Conservation (phyloP, 2,888 invertebrate species). For the Eubasilissa splendida region DNA sequence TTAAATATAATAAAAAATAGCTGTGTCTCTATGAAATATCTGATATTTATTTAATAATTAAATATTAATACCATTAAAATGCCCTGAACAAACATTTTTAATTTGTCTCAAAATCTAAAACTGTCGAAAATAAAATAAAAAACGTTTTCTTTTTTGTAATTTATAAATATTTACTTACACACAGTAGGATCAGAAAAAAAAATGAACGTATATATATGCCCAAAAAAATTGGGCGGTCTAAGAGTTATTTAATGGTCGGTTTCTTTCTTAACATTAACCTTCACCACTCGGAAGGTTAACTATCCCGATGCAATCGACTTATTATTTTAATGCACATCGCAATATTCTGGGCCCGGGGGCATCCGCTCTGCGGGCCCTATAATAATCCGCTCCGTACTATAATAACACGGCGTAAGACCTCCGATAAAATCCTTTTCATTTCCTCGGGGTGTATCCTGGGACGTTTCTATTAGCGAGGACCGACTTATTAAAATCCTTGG, state of each 20-base stretch:
- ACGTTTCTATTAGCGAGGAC: slow-evolving; percentile 37
- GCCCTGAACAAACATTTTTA: no score
- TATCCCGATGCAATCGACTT: slow-evolving; percentile 18
- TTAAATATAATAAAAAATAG: no score
- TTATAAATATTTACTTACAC: neutral
- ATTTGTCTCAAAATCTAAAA: neutral
- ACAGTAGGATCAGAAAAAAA: no score
- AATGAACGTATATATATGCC: neutral
- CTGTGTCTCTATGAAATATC: no score
- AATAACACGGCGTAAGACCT: slow-evolving; percentile 14
- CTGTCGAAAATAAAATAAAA: neutral
- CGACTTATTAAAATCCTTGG: slow-evolving; percentile 22
- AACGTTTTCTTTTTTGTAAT: neutral
- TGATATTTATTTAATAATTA: no score
- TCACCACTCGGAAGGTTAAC: slow-evolving; percentile 2
- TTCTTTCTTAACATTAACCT: neutral
- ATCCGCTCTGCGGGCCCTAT: neutral
- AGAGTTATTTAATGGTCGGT: no score
- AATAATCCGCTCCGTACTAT: slow-evolving; percentile 26
- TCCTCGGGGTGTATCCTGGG: slow-evolving; percentile 17
- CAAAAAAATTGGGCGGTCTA: no score
- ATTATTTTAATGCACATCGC: slow-evolving; percentile 14
- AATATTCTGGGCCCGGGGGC: slow-evolving; percentile 17
- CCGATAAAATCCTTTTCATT: slow-evolving; percentile 29
- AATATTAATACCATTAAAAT: no score